These are phyloP conservation scores for Ptychodera flava DNA, from an alignment of 35 echinoderm and acorn worm species.

Conservation along the genomic window DNA sequence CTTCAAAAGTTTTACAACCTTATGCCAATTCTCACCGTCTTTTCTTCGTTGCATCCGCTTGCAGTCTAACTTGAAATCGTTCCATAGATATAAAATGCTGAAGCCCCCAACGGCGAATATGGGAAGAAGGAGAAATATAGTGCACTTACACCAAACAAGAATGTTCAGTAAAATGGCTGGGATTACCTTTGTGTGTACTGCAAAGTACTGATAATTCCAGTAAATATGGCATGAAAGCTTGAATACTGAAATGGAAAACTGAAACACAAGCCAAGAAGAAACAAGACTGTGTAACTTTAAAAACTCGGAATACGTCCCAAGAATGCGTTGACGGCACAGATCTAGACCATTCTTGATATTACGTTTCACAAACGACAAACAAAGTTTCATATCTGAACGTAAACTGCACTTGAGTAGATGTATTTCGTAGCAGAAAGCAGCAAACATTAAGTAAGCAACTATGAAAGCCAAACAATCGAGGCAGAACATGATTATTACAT, in stretches of 20 bases:
- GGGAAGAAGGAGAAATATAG: not conserved
- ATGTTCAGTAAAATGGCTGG: not conserved
- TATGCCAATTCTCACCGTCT: not conserved
- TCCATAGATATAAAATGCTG: not conserved
- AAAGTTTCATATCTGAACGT: not conserved
- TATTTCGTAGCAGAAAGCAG: not conserved
- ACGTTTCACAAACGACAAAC: not conserved
- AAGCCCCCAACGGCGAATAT: not conserved
- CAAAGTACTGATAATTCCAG: not conserved
- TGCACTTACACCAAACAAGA: not conserved
- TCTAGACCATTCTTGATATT: not conserved
- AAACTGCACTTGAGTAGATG: not conserved
- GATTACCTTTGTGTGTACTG: not conserved
- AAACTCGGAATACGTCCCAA: not conserved
- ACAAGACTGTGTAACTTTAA: not conserved
- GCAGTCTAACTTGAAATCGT: not conserved
- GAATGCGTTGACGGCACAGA: not conserved
- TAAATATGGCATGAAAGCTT: not conserved
- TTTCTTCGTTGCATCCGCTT: not conserved
- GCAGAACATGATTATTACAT: too few relatives aligned
- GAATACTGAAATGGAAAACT: not conserved
- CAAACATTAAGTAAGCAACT: not conserved
- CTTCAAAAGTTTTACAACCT: not conserved
- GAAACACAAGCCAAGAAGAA: not conserved
- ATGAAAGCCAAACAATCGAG: not conserved